These are phyloP conservation scores for Siderastrea siderea DNA, from an alignment of 92 coral and sea anemone species.

Conservation along the genomic window DNA sequence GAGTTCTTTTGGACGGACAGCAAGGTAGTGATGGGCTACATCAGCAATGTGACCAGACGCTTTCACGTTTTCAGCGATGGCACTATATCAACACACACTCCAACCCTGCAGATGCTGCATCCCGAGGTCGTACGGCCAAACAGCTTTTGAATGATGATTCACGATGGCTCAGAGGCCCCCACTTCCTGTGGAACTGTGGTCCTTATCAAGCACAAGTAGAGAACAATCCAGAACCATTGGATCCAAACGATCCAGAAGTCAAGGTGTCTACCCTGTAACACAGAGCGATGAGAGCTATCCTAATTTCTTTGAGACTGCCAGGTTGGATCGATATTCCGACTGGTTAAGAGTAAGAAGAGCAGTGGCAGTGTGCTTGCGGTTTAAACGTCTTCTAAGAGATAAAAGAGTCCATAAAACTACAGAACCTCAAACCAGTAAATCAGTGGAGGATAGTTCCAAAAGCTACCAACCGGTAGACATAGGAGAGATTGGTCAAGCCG, in stretches of 20 bases:
- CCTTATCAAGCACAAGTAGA: conserved; percentile 1
- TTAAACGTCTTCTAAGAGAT: not conserved
- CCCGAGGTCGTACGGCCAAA: conserved; percentile 11
- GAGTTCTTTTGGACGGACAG: no score
- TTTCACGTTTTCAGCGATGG: no score
- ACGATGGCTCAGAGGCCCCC: not conserved
- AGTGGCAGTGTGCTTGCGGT: conserved; percentile 5
- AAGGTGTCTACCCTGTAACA: not conserved
- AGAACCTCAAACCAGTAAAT: no score
- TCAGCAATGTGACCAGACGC: no score
- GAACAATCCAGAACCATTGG: not conserved
- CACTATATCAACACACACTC: not conserved
- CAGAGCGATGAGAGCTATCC: not conserved
- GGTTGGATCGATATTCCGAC: conserved; percentile 14
- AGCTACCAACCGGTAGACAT: not conserved
- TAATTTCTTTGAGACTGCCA: not conserved
- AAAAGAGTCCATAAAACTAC: not conserved
- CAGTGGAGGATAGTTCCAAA: not conserved
- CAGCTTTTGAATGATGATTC: not conserved
- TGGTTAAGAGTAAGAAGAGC: conserved; percentile 18
- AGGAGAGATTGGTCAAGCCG: not conserved
- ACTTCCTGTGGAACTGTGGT: not conserved
- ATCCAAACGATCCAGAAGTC: not conserved
- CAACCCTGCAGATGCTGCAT: conserved; percentile 17
- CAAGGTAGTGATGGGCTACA: no score